Evolutionary conservation across 2,113 vertebrate genomes (phyloP), one percentile per base, ranked within the genome.

Genomic region (Cyprinodon tularosa): DNA sequence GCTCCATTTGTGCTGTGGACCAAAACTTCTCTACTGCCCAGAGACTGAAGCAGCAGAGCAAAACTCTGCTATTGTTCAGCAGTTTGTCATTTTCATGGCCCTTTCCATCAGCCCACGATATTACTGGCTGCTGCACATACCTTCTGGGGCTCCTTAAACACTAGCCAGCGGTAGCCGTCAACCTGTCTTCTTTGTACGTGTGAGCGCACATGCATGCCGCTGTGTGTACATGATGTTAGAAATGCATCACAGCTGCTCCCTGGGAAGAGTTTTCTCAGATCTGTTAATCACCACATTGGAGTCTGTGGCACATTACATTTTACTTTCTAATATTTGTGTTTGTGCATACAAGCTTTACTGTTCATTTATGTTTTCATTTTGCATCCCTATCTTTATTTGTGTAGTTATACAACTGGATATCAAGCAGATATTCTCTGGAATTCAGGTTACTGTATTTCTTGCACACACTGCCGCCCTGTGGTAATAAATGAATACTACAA

Each of bases 381-480:
- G 29, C 29, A 29, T 29, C 29, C 11, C 1, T 12, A 0, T 17
- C 7, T 36, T 44, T 36, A 29, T 29, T 42, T 39, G 15, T 22
- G 2, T 40, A 8, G 6, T n/a, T 53, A 2, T 15, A 40, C 10
- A 65, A 7, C 11, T 42, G 3, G 6, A 3, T n/a, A 39, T 42
- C 40, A 29, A 29, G 29, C 13, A 60, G 6, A 2, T 60, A 12
- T n/a, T 22, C 36, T 12, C 62, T 64, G 3, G 37, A 20, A 42
- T 42, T 42, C 38, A 44, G 36, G 36, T 37, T 66, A 45, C 17
- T 57, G 17, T 53, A 10, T 20, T 37, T 40, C 12, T 39, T 64
- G 14, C 12, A 37, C 65, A 89, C 69, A 86, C 80, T 90, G 90
- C 89, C 91, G 89, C 85, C 94, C 92, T 66, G 74, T 92, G 94